phyloP scores from a whole-genome alignment of 2,113 vertebrate species.

The Phrynosoma blainvillii region DNA sequence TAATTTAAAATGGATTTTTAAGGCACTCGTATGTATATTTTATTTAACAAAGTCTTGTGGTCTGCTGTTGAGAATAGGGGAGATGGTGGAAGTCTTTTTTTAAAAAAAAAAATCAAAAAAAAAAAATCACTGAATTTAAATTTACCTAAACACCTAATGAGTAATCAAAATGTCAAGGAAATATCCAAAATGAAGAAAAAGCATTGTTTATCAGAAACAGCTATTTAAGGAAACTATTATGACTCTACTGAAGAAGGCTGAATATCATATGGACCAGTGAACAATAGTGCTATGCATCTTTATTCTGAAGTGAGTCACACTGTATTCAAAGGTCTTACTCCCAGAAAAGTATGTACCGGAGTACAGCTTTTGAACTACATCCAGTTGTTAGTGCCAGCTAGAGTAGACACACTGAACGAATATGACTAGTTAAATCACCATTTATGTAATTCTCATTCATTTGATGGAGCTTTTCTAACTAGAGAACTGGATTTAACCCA shows the following conservation, averaged over 20 bases:
- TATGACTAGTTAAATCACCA: too few species aligned
- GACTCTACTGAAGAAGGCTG: conserved; percentile 21
- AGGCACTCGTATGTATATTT: background rate
- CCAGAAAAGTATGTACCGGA: background rate
- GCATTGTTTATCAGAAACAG: conserved; percentile 41
- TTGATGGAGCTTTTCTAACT: too few species aligned
- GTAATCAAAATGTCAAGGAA: background rate
- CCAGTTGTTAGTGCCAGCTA: too few species aligned
- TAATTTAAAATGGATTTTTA: background rate
- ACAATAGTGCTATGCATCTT: background rate
- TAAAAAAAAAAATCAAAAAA: background rate
- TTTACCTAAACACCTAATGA: conserved; percentile 43
- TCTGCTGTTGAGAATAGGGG: conserved; percentile 31
- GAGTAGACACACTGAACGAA: too few species aligned
- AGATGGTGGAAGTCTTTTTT: background rate
- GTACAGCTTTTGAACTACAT: background rate
- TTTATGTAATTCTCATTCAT: too few species aligned
- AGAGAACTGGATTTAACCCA: too few species aligned
- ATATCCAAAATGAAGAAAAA: background rate
- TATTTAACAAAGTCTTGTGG: background rate
- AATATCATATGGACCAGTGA: conserved; percentile 22
- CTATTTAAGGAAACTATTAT: conserved; percentile 23
- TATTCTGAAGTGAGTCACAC: background rate
- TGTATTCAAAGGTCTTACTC: background rate
- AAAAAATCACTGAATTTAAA: background rate